phyloP scores from a whole-genome alignment of 2,113 vertebrate species.

The Pedetes capensis region DNA sequence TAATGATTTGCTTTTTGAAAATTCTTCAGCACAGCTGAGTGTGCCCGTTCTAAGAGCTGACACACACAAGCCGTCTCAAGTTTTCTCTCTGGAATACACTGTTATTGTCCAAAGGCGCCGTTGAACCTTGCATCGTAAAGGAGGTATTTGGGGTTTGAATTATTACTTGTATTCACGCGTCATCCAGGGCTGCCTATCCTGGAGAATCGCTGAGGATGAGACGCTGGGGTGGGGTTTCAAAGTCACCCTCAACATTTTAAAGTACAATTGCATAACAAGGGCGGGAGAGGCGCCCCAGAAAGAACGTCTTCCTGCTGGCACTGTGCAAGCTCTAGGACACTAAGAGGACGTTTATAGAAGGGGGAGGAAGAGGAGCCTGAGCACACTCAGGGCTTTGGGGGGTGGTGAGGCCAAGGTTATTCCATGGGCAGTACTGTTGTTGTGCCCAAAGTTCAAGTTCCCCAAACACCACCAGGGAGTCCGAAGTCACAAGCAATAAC shows the following conservation, averaged over 20 bases:
- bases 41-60: background rate
- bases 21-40: background rate
- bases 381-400: background rate
- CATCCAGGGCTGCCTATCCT: background rate
- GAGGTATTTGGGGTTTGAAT: background rate
- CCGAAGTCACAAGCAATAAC: too few relatives aligned
- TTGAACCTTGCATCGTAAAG: background rate
- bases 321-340: fast-evolving
- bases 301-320: background rate
- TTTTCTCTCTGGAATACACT: fast-evolving
- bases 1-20: background rate
- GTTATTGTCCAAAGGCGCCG: background rate
- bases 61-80: fast-evolving
- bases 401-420: background rate
- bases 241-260: background rate
- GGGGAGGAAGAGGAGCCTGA: fast-evolving
- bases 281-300: fast-evolving
- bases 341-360: background rate
- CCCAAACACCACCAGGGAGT: too few relatives aligned
- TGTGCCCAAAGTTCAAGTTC: too few relatives aligned
- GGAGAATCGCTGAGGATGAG: background rate
- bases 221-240: background rate
- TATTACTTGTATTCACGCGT: background rate
- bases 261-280: background rate
- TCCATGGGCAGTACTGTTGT: background rate